Conservation (phyloP, 2,113 vertebrate genomes). For the Chamaea fasciata region DNA sequence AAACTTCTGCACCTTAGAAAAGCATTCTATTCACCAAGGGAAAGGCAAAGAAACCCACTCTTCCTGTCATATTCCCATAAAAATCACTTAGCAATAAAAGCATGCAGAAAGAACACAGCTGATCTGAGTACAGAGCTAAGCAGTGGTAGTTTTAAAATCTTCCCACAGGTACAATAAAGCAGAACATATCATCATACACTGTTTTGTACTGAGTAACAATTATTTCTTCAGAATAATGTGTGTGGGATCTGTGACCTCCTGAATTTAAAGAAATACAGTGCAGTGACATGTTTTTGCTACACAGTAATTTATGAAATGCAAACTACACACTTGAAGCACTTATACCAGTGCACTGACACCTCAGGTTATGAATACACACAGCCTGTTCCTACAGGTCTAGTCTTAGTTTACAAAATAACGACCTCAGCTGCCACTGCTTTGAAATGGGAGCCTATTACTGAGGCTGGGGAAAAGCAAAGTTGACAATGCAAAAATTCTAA, state of each 20-base stretch:
- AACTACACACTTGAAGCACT: neutral
- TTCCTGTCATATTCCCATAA: neutral
- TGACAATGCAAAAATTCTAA: neutral
- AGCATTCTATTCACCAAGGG: neutral
- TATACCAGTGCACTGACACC: neutral
- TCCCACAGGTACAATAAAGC: neutral
- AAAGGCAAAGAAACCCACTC: neutral
- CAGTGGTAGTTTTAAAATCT: neutral
- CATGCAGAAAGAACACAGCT: neutral
- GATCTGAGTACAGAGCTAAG: neutral
- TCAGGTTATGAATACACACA: neutral
- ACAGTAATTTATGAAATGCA: neutral
- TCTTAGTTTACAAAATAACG: neutral
- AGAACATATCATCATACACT: neutral
- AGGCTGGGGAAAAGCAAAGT: neutral
- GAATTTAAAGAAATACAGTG: neutral
- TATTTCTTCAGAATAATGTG: neutral
- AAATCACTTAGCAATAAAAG: neutral
- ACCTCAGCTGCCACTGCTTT: neutral
- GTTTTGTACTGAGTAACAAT: neutral
- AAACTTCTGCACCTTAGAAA: neutral
- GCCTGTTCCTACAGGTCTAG: neutral
- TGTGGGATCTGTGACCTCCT: neutral
- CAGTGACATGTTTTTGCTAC: neutral
- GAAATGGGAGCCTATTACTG: neutral